Base-by-base conservation (phyloP, 2,113 vertebrate genomes). In the Hydrolagus affinis region DNA sequence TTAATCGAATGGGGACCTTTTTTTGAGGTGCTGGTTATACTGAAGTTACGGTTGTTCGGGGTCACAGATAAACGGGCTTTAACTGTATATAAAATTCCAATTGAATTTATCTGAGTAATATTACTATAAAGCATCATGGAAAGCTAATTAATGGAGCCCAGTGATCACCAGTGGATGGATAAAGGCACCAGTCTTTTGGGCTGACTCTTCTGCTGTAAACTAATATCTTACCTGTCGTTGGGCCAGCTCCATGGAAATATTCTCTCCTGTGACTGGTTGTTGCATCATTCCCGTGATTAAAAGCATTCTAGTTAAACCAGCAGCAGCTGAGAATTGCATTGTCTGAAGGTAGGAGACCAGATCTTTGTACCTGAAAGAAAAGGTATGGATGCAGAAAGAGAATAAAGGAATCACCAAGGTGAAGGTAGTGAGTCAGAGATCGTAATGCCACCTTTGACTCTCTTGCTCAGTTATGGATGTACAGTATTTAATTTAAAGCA, bases 311-410 rank as follows among this genome's bases (percentile, higher is more conserved):
- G 90, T 94, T 86, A 94, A 89, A 0, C 93, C 94, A 1, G 91
- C 91, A 25, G 94, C 94, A 56, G 94, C 94, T 2, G 91, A 93
- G 59, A 95, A 92, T 90, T 95, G 94, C 88, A 87, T 89, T 87
- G 89, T 88, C 77, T 95, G 94, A 78, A 93, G 90, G 0, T 90
- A 93, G 0, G 93, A 91, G 87, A 95, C 75, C 88, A 94, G 87
- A 86, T 92, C 91, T 17, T 89, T 89, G 78, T 92, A 93, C 93
- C 94, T 94, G 86, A 15, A 86, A 83, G 28, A 71, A 32, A 9
- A 80, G 25, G 86, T 66, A 86, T 86, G 87, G 11, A 85, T 68
- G 17, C 12, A 75, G 71, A 28, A 44, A 77, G 19, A 75, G 25
- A 70, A 59, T 17, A 32, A 70, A 88, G 88, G 86, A 89, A 87